phyloP scores from a whole-genome alignment of 2,797 vertebrate genomes.

The Epinephelus malabaricus region DNA sequence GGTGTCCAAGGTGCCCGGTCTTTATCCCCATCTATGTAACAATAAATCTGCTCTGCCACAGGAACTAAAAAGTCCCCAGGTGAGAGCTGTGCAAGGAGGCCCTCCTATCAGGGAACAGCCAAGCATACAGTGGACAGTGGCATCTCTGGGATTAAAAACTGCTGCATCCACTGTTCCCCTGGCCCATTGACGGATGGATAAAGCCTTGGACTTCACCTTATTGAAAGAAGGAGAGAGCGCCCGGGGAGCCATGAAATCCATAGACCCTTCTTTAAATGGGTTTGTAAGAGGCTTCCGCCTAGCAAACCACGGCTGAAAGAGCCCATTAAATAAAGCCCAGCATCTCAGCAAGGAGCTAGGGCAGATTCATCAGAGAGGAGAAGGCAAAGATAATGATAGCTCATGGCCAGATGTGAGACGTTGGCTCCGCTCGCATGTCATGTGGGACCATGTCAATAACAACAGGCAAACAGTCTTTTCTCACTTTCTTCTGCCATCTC shows the following conservation, averaged over 20 bases:
- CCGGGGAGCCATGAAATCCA: constrained; percentile 88
- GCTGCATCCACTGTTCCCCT: constrained; percentile 81
- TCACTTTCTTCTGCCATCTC: constrained; percentile 27
- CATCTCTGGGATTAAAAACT: constrained; percentile 84
- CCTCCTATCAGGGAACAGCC: constrained; percentile 75
- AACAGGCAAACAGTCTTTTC: constrained; percentile 52
- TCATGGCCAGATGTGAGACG: constrained; percentile 83
- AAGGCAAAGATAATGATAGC: constrained; percentile 86
- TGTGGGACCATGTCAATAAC: constrained; percentile 77
- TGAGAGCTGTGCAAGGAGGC: constrained; percentile 64
- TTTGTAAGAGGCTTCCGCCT: constrained; percentile 86
- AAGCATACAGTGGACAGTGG: constrained; percentile 80
- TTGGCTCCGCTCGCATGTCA: constrained; percentile 68
- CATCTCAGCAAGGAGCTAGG: constrained; percentile 75
- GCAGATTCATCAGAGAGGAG: constrained; percentile 85
- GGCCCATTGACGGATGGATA: constrained; percentile 85
- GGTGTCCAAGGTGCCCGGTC: constrained; percentile 56
- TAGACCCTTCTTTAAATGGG: constrained; percentile 87
- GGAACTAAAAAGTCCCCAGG: constrained; percentile 78
- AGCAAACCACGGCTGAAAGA: constrained; percentile 83
- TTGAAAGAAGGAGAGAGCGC: constrained; percentile 85
- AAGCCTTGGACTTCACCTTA: constrained; percentile 88
- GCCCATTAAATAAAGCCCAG: constrained; percentile 85
- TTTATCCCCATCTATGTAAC: constrained; percentile 71
- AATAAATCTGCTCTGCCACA: constrained; percentile 76